Evolutionary conservation across 2,888 invertebrate genomes (phyloP).

Genomic region (Chrysolina haemoptera): DNA sequence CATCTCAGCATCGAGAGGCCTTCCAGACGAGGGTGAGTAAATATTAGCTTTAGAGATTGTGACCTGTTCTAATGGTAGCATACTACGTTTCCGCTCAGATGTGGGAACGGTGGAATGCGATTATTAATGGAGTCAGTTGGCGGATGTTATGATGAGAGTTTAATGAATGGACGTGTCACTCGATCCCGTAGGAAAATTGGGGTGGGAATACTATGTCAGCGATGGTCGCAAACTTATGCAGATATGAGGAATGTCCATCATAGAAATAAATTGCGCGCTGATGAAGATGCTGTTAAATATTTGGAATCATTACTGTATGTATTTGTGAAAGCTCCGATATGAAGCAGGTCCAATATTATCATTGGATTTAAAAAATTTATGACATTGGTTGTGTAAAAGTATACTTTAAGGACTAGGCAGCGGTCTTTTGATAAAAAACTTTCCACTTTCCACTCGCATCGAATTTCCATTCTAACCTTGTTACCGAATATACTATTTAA

Average conservation of each 20-base stretch:
- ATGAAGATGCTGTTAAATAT: no score
- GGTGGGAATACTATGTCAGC: background rate
- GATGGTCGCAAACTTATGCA: background rate
- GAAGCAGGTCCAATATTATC: no score
- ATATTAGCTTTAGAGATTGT: slow-evolving; percentile 49
- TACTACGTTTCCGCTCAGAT: background rate
- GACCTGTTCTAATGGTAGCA: background rate
- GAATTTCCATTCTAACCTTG: no score
- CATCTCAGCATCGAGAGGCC: slow-evolving; percentile 77
- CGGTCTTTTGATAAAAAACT: no score
- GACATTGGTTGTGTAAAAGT: no score
- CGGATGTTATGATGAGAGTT: background rate
- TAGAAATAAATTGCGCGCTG: no score
- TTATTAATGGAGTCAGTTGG: background rate
- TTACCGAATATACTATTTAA: no score
- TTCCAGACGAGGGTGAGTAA: slow-evolving; percentile 83
- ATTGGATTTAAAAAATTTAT: no score
- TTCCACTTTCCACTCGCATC: no score
- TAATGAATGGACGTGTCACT: slow-evolving; percentile 3
- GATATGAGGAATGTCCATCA: background rate
- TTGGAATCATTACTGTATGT: no score
- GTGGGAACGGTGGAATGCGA: background rate
- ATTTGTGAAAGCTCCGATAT: no score
- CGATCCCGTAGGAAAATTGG: background rate
- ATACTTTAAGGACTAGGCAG: no score